Conservation (phyloP, 37 sponge, comb jelly and placozoan species). For the Agelas oroides region DNA sequence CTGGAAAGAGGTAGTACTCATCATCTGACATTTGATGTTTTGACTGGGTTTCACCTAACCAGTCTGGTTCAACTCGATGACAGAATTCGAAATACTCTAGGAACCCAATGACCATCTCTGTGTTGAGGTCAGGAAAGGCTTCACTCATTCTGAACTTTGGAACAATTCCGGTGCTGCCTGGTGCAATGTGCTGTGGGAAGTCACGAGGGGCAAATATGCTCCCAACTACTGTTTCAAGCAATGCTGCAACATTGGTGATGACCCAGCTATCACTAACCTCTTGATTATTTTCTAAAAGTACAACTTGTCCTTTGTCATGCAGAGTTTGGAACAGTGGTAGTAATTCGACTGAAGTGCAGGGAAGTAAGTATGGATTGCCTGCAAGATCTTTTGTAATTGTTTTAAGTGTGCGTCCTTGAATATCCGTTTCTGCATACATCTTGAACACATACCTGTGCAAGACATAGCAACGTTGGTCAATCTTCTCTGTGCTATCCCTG, state of each 20-base stretch:
- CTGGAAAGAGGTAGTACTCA: slow-evolving; percentile 33
- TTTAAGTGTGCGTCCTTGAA: not conserved
- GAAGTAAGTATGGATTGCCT: not conserved
- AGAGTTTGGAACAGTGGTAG: slow-evolving; percentile 4
- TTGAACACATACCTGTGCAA: slow-evolving; percentile 6
- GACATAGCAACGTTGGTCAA: slow-evolving; percentile 24
- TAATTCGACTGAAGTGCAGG: not conserved
- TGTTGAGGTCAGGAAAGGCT: slow-evolving; percentile 12
- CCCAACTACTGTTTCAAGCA: slow-evolving; percentile 14
- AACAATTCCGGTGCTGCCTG: slow-evolving; percentile 16
- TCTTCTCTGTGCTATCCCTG: not conserved
- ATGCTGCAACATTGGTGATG: slow-evolving; percentile 5
- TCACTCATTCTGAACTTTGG: not conserved
- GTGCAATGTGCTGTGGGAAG: not conserved
- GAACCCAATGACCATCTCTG: slow-evolving; percentile 9
- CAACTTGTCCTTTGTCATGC: slow-evolving; percentile 7
- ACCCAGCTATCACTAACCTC: slow-evolving; percentile 6
- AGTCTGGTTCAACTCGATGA: slow-evolving; percentile 1
- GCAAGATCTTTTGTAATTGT: not conserved
- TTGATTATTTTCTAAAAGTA: not conserved
- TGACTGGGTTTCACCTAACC: too few relatives aligned
- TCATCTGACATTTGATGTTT: too few relatives aligned
- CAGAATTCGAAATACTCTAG: slow-evolving; percentile 29
- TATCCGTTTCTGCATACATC: not conserved
- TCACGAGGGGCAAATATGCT: slow-evolving; percentile 28